These are phyloP conservation scores for Periophthalmus magnuspinnatus DNA, from an alignment of 2,797 vertebrate species.

Conservation along the genomic window DNA sequence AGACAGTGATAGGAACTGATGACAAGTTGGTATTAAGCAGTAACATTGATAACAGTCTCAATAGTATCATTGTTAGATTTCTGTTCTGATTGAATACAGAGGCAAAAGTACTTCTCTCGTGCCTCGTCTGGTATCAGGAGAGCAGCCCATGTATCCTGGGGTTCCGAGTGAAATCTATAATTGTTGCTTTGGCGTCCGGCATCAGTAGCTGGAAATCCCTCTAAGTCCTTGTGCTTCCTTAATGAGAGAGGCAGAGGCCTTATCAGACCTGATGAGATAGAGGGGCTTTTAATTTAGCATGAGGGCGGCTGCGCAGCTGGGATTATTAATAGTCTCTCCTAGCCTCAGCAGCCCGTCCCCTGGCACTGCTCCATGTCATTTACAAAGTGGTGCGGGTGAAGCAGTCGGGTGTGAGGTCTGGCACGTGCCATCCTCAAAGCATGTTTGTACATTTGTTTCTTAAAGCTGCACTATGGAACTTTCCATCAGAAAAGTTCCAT, in stretches of 20 bases:
- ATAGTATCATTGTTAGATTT: constrained; percentile 41
- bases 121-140: constrained; percentile 44
- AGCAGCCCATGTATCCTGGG: constrained; percentile 55
- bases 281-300: constrained; percentile 72
- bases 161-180: constrained; percentile 70
- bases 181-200: constrained; percentile 68
- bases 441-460: not conserved
- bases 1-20: constrained; percentile 39
- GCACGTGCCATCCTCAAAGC: constrained; percentile 25
- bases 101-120: constrained; percentile 37
- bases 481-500: too few species aligned
- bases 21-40: constrained; percentile 48
- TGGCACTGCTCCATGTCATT: constrained; percentile 62
- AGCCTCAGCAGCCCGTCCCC: constrained; percentile 57
- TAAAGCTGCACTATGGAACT: not conserved
- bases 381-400: constrained; percentile 59
- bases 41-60: constrained; percentile 38
- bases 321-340: constrained; percentile 71
- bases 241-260: constrained; percentile 74
- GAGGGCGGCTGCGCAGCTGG: constrained; percentile 67
- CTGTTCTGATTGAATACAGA: constrained; percentile 40
- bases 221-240: constrained; percentile 70
- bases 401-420: constrained; percentile 28
- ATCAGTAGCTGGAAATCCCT: constrained; percentile 74
- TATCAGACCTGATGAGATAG: constrained; percentile 74